Evolutionary conservation across 2,797 vertebrate genomes (phyloP), one percentile per base, ranked within the genome.

Genomic region (Mustela erminea): DNA sequence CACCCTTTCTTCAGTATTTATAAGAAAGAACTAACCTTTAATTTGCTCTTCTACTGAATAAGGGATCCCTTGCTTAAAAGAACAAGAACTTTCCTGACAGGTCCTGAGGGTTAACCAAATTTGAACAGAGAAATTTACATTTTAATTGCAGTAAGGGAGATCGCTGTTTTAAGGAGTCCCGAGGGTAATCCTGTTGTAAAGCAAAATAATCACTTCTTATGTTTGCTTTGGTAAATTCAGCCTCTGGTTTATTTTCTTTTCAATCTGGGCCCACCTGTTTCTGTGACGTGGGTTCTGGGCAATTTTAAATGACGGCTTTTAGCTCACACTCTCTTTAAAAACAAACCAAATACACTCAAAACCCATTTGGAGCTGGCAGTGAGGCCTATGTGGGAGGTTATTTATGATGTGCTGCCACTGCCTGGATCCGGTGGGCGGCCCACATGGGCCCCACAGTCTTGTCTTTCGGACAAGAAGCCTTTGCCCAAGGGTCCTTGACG

Each of bases 231-330:
- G 74, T 93, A 93, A 92, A 56, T 32, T 88, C 72, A 49, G 87
- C 10, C 62, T 97, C 35, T 27, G 41, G 7, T 93, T 95, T 89
- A 90, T 83, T 95, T 85, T 77, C 60, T 86, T 97, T 96, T 96
- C 74, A 92, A 86, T 86, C 87, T 70, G 72, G 80, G 88, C 90
- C 93, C 97, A 98, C 97, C 97, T 97, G 97, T 88, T 96, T 95
- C 43, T 18, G 27, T 56, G 93, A 70, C 46, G 0, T 66, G 43
- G n/a, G 49, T 52, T 80, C 96, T 60, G 81, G 90, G 95, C 95
- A 74, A 78, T 96, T 96, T 96, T 93, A 89, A 95, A 74, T 90
- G 95, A 96, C 94, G 95, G 93, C 72, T 18, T 60, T 95, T 95
- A 62, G 77, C 96, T 98, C 93, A 84, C 96, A 95, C 96, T 43